Base-by-base conservation (phyloP, 2,888 invertebrate genomes). In the Gandaritis pyraliata region DNA sequence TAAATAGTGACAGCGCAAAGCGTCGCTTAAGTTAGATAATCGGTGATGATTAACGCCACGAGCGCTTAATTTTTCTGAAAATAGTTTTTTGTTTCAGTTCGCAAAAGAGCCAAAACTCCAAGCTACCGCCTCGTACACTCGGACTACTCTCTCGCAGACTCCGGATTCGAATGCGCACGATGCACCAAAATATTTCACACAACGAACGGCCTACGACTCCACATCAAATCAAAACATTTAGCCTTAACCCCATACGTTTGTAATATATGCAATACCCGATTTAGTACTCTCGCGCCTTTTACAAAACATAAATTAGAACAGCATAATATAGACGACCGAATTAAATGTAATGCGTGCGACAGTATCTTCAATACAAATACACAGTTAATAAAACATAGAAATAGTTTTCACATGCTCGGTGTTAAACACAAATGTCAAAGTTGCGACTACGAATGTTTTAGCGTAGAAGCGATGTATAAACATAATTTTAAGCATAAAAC, bases 401-500 rank as follows among this genome's bases (percentile, higher is more conserved):
- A 58, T 1, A 50, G 29, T 16, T 65, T 46, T 13, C 67, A 68
- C 12, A 68, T 60, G 65, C 16, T 65, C 3, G 67, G 67, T 0
- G 65, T 59, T 29, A 69, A 51, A 45, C 64, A 67, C 12, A 70
- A 67, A 60, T 68, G 67, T 13, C n/a, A 30, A 7, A 15, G 48
- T 11, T 66, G 66, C 13, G 57, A 54, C 0, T 64, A 50, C 15
- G 66, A 64, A 15, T 50, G 53, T 18, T 64, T 30, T n/a, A 48
- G 48, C 30, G 51, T 43, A 4, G 30, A 50, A 64, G 45, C 53
- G 8, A n/a, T 61, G 38, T 48, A 46, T 11, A 61, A 47, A 7
- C 66, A 66, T n/a, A 53, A 50, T 13, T 12, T 58, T 0, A 85
- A 81, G 16, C 93, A 93, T 54, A 88, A 82, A 60, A 83, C 85